These are phyloP conservation scores for Phrixothrix hirtus DNA, from an alignment of 2,888 invertebrate species.

Conservation along the genomic window DNA sequence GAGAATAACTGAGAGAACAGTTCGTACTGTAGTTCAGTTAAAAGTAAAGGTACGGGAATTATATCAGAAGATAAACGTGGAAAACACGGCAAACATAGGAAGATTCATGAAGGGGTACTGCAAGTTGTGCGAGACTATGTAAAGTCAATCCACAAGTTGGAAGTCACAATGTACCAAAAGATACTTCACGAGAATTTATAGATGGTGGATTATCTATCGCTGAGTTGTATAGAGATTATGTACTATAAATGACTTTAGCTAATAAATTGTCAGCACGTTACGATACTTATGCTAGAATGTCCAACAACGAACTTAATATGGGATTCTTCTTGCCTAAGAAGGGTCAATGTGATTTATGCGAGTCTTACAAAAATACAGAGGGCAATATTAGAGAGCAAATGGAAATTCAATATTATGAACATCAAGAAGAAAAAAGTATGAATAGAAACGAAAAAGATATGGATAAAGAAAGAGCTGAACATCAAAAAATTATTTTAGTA, in stretches of 20 bases:
- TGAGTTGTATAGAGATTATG: constrained; percentile 39
- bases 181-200: constrained; percentile 35
- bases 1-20: background rate
- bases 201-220: constrained; percentile 30
- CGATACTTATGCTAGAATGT: constrained; percentile 39
- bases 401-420: constrained; percentile 1
- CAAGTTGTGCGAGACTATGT: constrained; percentile 40
- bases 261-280: too few species aligned
- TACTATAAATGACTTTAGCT: constrained; percentile 38
- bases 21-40: too few species aligned
- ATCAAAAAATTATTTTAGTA: constrained; percentile 30
- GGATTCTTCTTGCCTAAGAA: background rate
- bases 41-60: constrained; percentile 36
- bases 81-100: constrained; percentile 39
- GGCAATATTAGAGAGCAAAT: constrained; percentile 31
- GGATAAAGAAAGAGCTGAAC: constrained; percentile 36
- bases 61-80: constrained; percentile 36
- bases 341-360: constrained; percentile 42
- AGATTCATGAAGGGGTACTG: constrained; percentile 37
- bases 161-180: constrained; percentile 41
- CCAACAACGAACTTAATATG: constrained; percentile 36
- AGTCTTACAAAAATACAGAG: constrained; percentile 38
- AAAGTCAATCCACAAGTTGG: constrained; percentile 40
- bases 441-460: constrained; percentile 29
- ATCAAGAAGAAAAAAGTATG: constrained; percentile 28